Evolutionary conservation across 2,113 vertebrate species (phyloP).

Genomic region (Phrynocephalus versicolor): DNA sequence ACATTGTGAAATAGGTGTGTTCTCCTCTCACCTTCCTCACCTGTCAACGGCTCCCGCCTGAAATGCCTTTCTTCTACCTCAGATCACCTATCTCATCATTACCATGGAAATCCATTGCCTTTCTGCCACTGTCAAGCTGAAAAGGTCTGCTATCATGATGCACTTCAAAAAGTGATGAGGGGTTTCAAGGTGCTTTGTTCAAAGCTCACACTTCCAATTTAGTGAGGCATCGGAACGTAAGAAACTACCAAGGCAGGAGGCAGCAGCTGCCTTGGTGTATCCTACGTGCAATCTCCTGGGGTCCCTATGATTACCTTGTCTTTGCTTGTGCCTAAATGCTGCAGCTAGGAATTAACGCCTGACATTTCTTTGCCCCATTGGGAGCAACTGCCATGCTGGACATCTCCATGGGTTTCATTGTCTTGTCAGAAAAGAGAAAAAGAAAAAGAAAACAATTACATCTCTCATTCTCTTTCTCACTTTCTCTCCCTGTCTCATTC

Average conservation of each 20-base stretch:
- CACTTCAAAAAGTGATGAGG: not conserved
- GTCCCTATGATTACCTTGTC: not conserved
- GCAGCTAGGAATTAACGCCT: constrained; percentile 23
- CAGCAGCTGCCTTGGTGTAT: not conserved
- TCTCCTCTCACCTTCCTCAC: too few relatives aligned
- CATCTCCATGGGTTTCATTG: constrained; percentile 27
- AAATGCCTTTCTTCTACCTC: too few relatives aligned
- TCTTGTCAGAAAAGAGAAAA: constrained; percentile 29
- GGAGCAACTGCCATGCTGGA: constrained; percentile 10
- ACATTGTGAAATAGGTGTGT: too few relatives aligned
- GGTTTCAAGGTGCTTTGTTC: not conserved
- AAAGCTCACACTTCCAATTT: not conserved
- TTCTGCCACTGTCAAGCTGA: not conserved
- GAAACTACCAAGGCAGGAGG: not conserved
- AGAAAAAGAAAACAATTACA: constrained; percentile 12
- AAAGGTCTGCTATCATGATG: not conserved
- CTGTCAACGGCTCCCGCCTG: not conserved
- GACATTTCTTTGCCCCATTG: constrained; percentile 33
- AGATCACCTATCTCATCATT: too few relatives aligned
- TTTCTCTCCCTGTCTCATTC: too few relatives aligned
- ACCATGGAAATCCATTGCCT: too few relatives aligned
- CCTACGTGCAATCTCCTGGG: not conserved
- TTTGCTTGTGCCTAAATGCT: not conserved
- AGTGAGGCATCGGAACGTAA: not conserved
- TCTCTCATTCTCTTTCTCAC: constrained; percentile 2